These are phyloP conservation scores for Monodelphis domestica DNA, from an alignment of 2,797 vertebrate genomes.

Conservation along the genomic window DNA sequence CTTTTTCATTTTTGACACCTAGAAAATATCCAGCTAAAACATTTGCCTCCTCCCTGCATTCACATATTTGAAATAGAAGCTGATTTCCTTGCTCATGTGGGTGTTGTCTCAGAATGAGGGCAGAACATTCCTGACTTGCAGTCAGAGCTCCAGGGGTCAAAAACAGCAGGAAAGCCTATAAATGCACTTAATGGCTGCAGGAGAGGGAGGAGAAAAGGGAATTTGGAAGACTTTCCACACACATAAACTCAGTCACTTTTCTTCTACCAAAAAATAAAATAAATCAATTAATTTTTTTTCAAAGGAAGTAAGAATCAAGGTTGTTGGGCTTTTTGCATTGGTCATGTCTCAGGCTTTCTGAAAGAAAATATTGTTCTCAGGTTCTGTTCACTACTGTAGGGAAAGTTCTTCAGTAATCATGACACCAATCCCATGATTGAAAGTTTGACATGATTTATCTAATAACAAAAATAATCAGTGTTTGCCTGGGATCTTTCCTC, in stretches of 20 bases:
- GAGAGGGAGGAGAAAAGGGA: background rate
- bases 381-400: background rate
- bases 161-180: conserved; percentile 22
- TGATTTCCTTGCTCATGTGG: conserved; percentile 22
- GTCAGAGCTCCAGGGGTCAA: conserved; percentile 24
- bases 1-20: conserved; percentile 8
- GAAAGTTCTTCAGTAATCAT: background rate
- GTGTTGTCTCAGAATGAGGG: conserved; percentile 61
- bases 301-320: conserved; percentile 10
- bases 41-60: conserved; percentile 42
- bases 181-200: background rate
- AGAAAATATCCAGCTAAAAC: conserved; percentile 39
- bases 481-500: conserved; percentile 13
- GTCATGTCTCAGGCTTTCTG: background rate
- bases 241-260: conserved; percentile 6
- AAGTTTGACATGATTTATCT: conserved; percentile 30
- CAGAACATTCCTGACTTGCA: conserved; percentile 24
- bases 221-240: background rate
- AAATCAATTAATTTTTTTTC: background rate
- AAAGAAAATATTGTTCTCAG: background rate
- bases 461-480: background rate
- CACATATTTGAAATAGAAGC: conserved; percentile 25
- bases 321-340: conserved; percentile 8
- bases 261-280: background rate
- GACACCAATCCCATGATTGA: background rate